These are phyloP conservation scores for Lomographa bimaculata DNA, from an alignment of 2,888 invertebrate genomes.

Conservation along the genomic window DNA sequence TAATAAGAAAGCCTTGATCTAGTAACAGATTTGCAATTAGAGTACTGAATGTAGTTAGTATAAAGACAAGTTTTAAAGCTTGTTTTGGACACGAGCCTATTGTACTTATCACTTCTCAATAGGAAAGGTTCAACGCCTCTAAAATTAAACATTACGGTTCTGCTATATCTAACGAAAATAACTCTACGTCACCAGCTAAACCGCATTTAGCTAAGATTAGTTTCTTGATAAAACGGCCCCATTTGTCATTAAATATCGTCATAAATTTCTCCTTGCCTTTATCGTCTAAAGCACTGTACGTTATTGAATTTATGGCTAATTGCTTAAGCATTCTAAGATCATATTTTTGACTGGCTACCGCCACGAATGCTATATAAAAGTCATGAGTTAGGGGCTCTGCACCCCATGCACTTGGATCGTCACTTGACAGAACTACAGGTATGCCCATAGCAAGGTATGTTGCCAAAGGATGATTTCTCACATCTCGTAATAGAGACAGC, in stretches of 20 bases:
- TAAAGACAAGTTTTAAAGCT: no score
- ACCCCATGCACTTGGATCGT: constrained; percentile 91
- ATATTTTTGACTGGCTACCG: constrained; percentile 86
- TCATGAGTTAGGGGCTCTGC: constrained; percentile 90
- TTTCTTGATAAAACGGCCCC: no score
- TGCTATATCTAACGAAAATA: no score
- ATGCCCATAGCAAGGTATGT: constrained; percentile 86
- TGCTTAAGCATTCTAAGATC: constrained; percentile 89
- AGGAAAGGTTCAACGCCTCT: no score
- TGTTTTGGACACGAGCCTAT: no score
- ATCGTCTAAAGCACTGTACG: constrained; percentile 82
- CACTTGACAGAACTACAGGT: constrained; percentile 90
- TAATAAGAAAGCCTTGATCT: no score
- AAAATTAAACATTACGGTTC: no score
- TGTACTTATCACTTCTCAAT: no score
- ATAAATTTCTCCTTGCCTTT: constrained; percentile 46
- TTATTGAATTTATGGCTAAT: constrained; percentile 89
- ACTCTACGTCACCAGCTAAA: no score
- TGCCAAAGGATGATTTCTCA: constrained; percentile 90
- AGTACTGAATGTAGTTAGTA: no score
- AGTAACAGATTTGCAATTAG: no score
- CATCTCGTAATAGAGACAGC: constrained; percentile 86
- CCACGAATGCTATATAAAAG: constrained; percentile 90
- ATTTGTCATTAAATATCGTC: constrained; percentile 49
- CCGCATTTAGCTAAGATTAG: no score